Evolutionary conservation across 2,888 invertebrate species (phyloP).

Genomic region (Cheilosia vernalis): DNA sequence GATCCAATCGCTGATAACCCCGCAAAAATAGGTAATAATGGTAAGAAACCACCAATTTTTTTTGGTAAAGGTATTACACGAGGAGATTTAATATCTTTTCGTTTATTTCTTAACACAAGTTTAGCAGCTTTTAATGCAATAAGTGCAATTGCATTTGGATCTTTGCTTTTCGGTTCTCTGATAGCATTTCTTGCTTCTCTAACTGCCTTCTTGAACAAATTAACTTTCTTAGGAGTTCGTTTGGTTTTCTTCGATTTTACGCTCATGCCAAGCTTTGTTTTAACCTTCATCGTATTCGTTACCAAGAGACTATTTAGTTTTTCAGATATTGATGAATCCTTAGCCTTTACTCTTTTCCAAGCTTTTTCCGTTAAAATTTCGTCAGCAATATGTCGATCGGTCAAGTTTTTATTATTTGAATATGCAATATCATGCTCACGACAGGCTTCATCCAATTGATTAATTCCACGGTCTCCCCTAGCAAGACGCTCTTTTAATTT

Average conservation of each 20-base stretch:
- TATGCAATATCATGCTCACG: constrained; percentile 6
- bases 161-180: not conserved
- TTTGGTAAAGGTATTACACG: constrained; percentile 79
- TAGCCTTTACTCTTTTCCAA: no score
- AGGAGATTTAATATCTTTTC: constrained; percentile 71
- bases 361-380: no score
- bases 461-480: constrained; percentile 76
- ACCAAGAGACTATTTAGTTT: no score
- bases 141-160: constrained; percentile 49
- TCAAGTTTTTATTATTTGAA: constrained; percentile 8
- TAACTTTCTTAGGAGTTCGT: not conserved
- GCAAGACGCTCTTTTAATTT: no score
- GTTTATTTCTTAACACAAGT: constrained; percentile 19
- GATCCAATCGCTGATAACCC: constrained; percentile 77
- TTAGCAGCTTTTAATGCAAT: constrained; percentile 47
- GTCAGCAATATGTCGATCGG: constrained; percentile 5
- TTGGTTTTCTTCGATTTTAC: not conserved
- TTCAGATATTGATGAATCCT: no score
- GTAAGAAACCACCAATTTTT: constrained; percentile 78
- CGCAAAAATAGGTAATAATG: constrained; percentile 24
- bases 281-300: constrained; percentile 34
- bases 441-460: constrained; percentile 77
- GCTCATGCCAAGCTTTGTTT: constrained; percentile 54
- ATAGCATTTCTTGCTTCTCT: constrained; percentile 36
- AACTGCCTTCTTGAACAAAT: constrained; percentile 44